phyloP scores from a whole-genome alignment of 1,140 invertebrate genomes.

The Heterodera schachtii region DNA sequence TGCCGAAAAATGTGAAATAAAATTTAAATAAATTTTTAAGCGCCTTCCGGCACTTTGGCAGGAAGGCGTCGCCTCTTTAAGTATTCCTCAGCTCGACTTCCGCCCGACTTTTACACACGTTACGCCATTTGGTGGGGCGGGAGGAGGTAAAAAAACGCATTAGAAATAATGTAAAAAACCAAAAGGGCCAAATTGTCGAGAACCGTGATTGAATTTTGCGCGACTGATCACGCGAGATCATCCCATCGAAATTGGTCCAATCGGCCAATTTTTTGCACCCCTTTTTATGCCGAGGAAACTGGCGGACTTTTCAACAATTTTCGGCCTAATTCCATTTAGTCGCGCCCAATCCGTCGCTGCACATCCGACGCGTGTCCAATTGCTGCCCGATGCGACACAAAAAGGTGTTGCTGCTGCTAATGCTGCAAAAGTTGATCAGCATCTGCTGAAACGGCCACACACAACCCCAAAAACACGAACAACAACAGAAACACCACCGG shows the following conservation, averaged over 20 bases:
- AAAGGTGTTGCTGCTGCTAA: background rate
- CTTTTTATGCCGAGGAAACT: background rate
- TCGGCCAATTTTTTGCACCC: no score
- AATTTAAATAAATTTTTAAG: background rate
- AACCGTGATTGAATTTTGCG: no score
- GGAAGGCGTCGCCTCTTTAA: slow-evolving; percentile 7
- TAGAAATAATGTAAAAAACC: no score
- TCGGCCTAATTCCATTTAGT: background rate
- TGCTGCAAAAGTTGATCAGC: no score
- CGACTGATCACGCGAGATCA: no score
- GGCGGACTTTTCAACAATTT: background rate
- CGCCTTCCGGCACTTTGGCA: background rate
- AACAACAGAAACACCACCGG: background rate
- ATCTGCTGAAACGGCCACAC: background rate
- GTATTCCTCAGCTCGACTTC: slow-evolving; percentile 21
- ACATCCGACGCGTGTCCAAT: background rate
- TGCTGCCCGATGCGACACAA: background rate
- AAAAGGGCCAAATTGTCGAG: no score
- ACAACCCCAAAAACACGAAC: no score
- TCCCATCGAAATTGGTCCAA: no score
- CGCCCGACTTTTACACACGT: slow-evolving; percentile 20
- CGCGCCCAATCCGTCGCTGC: background rate
- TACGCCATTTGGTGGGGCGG: slow-evolving; percentile 24
- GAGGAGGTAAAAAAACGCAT: background rate
- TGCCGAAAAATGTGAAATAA: background rate